A percentile compares a stretch with the other conserved stretches of the same genome.
Evolutionary conservation across 1,140 invertebrate species (phyloP).

Genomic region (Drosophila persimilis): DNA sequence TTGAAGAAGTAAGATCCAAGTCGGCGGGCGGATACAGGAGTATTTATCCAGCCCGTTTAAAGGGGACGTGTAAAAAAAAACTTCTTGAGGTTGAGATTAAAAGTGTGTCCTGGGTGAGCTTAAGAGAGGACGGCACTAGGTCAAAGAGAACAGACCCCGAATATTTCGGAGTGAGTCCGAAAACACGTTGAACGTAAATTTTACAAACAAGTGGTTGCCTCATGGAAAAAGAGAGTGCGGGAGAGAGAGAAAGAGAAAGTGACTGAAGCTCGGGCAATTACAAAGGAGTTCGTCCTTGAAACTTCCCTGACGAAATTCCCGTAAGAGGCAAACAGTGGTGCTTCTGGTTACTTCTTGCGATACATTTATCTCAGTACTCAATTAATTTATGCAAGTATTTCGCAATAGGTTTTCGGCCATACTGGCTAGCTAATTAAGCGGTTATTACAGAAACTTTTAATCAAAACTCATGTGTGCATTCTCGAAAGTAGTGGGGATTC

Average conservation of each 20-base stretch:
- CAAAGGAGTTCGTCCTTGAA: background rate
- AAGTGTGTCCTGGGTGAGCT: slow-evolving; percentile 17
- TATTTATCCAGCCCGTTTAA: slow-evolving; percentile 6
- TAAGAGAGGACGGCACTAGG: slow-evolving; percentile 31
- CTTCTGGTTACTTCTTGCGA: too few species aligned
- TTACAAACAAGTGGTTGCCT: slow-evolving; percentile 71
- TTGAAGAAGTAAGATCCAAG: background rate
- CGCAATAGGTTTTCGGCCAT: too few species aligned
- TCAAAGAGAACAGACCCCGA: slow-evolving; percentile 8
- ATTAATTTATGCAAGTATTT: too few species aligned
- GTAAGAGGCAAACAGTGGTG: too few species aligned
- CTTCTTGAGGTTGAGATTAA: slow-evolving; percentile 30
- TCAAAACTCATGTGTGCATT: too few species aligned
- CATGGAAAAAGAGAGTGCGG: slow-evolving; percentile 3
- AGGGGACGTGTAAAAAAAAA: slow-evolving; percentile 24
- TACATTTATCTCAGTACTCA: too few species aligned
- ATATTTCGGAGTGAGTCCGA: slow-evolving; percentile 60
- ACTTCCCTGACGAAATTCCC: too few species aligned
- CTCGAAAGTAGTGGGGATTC: background rate
- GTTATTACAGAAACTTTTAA: too few species aligned
- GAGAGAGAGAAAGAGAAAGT: background rate
- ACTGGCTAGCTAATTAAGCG: too few species aligned
- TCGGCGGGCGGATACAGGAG: background rate
- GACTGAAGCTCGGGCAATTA: background rate
- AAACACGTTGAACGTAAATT: slow-evolving; percentile 22